Percentiles rank a stretch among this genome's conserved stretches.
Evolutionary conservation across 2,113 vertebrate genomes (phyloP).

Genomic region (Uria lomvia): DNA sequence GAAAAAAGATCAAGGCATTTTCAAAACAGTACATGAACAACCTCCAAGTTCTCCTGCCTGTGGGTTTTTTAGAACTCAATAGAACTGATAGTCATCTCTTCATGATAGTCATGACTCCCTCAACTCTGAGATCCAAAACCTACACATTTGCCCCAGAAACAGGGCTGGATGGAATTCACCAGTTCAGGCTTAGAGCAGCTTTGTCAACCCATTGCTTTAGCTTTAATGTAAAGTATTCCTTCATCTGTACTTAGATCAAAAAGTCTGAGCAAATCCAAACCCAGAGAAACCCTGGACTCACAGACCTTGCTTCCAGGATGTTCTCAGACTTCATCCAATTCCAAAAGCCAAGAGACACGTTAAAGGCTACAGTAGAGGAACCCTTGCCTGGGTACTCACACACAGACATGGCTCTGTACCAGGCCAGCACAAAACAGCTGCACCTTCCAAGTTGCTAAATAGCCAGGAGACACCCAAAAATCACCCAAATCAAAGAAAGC

Average conservation of each 20-base stretch:
- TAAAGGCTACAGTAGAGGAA: not conserved
- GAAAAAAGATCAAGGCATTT: not conserved
- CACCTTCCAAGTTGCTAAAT: not conserved
- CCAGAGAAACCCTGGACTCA: not conserved
- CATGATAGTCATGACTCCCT: no score
- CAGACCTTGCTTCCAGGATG: not conserved
- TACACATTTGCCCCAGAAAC: not conserved
- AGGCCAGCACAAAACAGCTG: fast-evolving
- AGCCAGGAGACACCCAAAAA: fast-evolving
- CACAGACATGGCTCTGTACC: not conserved
- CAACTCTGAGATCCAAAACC: not conserved
- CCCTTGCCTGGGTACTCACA: not conserved
- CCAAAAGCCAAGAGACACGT: not conserved
- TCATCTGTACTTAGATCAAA: not conserved
- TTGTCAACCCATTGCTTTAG: not conserved
- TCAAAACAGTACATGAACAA: not conserved
- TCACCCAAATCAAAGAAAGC: not conserved
- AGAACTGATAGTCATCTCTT: not conserved
- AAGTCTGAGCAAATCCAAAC: not conserved
- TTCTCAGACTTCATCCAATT: fast-evolving
- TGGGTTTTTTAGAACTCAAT: not conserved
- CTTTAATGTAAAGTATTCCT: not conserved
- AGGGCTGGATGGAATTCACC: not conserved
- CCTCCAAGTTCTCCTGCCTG: not conserved
- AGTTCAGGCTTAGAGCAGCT: not conserved